Percentiles rank a stretch among this genome's conserved stretches.
Evolutionary conservation across 2,797 vertebrate species (phyloP).

Genomic region (Menidia menidia): DNA sequence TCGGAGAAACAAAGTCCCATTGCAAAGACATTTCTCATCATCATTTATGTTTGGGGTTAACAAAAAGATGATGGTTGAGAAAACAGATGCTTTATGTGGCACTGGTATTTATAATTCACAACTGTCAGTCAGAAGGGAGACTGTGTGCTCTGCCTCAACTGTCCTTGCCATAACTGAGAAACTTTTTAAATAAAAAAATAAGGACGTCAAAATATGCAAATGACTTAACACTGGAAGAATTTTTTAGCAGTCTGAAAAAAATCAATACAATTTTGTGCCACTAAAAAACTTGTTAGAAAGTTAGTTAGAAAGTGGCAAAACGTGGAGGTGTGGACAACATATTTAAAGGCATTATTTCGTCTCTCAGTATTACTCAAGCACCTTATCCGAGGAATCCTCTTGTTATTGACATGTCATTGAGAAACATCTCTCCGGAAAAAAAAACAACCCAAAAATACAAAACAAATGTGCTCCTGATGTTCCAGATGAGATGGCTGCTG

Average conservation of each 20-base stretch:
- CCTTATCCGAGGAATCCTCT: constrained; percentile 1
- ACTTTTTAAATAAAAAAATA: neutral
- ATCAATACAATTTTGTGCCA: constrained; percentile 4
- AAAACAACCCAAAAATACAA: too few relatives aligned
- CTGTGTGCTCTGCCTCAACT: neutral
- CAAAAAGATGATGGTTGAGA: neutral
- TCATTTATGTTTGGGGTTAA: neutral
- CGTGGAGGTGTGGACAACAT: constrained; percentile 30
- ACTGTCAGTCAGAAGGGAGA: neutral
- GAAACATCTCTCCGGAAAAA: neutral
- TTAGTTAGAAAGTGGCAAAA: neutral
- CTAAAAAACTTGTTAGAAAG: neutral
- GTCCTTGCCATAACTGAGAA: neutral
- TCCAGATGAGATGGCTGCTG: constrained; percentile 21
- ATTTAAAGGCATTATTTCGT: constrained; percentile 26
- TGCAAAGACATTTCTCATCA: neutral
- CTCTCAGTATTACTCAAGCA: constrained; percentile 10
- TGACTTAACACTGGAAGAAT: constrained; percentile 4
- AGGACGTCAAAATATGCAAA: neutral
- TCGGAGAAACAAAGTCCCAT: neutral
- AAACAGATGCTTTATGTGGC: neutral
- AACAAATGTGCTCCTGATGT: constrained; percentile 9
- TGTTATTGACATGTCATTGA: constrained; percentile 25
- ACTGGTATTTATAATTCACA: neutral
- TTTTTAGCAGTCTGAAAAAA: neutral